A percentile compares a stretch with the other conserved stretches of the same genome.
These are phyloP conservation scores for Isichthys henryi DNA, from an alignment of 2,113 vertebrate genomes.

Conservation along the genomic window DNA sequence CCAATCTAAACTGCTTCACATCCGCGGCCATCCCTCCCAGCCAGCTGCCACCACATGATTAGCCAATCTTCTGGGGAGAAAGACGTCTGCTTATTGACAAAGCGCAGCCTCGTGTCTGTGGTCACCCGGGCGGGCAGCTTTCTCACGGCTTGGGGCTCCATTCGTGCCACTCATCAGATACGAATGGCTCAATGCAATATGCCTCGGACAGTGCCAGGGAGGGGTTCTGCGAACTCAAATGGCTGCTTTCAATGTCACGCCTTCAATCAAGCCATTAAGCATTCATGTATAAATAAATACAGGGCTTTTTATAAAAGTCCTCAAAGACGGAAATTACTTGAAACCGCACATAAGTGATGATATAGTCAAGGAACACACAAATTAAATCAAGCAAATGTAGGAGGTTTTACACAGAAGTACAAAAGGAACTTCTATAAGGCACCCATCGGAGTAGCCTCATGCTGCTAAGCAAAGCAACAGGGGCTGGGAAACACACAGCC, in stretches of 20 bases:
- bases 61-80: constrained; percentile 71
- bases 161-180: constrained; percentile 52
- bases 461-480: not conserved
- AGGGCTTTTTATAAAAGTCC: not conserved
- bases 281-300: not conserved
- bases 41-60: constrained; percentile 58
- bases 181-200: constrained; percentile 27
- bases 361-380: not conserved
- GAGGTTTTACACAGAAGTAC: not conserved
- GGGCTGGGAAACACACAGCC: not conserved
- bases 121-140: constrained; percentile 34
- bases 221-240: not conserved
- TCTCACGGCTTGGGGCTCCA: constrained; percentile 58
- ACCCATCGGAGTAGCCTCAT: not conserved
- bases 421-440: not conserved
- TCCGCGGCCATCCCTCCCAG: constrained; percentile 40
- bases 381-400: not conserved
- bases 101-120: constrained; percentile 52
- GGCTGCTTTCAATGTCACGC: not conserved
- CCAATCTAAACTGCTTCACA: constrained; percentile 38
- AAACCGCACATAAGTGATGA: not conserved
- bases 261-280: constrained; percentile 13
- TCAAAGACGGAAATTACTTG: not conserved
- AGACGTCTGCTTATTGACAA: constrained; percentile 70
- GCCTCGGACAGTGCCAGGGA: not conserved